A percentile compares a stretch with the other conserved stretches of the same genome.
Conservation (phyloP, 2,888 invertebrate genomes). For the Dexiosoma caninum region DNA sequence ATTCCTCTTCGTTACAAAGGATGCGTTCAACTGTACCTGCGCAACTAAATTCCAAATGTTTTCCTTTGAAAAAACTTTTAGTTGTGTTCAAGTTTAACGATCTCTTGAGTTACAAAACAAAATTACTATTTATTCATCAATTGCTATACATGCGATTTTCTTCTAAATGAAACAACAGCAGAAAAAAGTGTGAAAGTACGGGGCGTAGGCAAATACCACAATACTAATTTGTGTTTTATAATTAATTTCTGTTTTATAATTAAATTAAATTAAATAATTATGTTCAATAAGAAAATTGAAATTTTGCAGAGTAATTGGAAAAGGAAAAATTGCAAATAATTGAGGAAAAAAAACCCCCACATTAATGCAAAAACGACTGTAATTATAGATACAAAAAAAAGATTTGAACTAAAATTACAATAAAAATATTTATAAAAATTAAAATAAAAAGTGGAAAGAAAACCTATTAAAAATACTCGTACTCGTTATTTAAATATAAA, state of each 20-base stretch:
- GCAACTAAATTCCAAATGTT: too few relatives aligned
- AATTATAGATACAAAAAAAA: conserved; percentile 40
- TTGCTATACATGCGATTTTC: neutral
- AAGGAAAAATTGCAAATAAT: conserved; percentile 5
- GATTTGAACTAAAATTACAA: conserved; percentile 10
- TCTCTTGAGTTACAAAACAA: too few relatives aligned
- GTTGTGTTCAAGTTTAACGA: too few relatives aligned
- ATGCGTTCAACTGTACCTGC: too few relatives aligned
- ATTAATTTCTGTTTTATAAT: conserved; percentile 19
- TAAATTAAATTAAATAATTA: conserved; percentile 55
- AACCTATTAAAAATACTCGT: neutral
- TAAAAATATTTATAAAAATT: neutral
- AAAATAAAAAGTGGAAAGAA: conserved; percentile 22
- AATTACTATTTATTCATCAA: too few relatives aligned
- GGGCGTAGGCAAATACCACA: conserved; percentile 5
- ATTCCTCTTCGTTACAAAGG: too few relatives aligned
- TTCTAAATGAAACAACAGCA: too few relatives aligned
- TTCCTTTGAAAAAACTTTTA: too few relatives aligned
- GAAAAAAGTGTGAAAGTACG: conserved; percentile 42
- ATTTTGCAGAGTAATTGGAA: neutral
- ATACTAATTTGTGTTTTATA: too few relatives aligned
- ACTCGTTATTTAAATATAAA: conserved; percentile 37
- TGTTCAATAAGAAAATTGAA: conserved; percentile 38
- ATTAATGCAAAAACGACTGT: neutral
- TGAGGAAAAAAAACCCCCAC: conserved; percentile 3